Evolutionary conservation across 2,113 vertebrate species (phyloP).

Genomic region (Tor tambroides): DNA sequence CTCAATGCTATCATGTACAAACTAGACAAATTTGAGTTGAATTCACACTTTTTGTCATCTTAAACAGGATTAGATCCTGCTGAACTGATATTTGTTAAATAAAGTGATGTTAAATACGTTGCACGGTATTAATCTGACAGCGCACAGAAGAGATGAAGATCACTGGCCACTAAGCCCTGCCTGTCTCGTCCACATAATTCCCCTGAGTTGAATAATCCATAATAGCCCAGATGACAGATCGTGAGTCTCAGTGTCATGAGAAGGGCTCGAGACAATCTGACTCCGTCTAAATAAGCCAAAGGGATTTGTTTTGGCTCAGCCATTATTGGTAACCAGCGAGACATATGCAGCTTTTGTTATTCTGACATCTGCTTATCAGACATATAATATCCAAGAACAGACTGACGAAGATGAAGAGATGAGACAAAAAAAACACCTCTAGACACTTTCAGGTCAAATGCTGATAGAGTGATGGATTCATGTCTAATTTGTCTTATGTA

Average conservation of each 20-base stretch:
- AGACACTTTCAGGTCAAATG: background rate
- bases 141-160: slow-evolving; percentile 12
- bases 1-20: background rate
- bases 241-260: slow-evolving; percentile 26
- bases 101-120: background rate
- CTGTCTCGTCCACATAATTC: slow-evolving; percentile 20
- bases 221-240: slow-evolving; percentile 28
- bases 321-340: slow-evolving; percentile 31
- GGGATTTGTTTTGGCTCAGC: slow-evolving; percentile 52
- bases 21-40: background rate
- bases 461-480: background rate
- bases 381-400: background rate
- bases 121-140: background rate
- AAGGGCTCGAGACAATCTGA: slow-evolving; percentile 24
- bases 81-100: background rate
- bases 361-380: slow-evolving; percentile 40
- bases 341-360: slow-evolving; percentile 39
- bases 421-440: background rate
- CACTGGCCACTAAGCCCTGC: slow-evolving; percentile 24
- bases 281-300: slow-evolving; percentile 14
- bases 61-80: background rate
- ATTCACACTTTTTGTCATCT: background rate
- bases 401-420: slow-evolving; percentile 3
- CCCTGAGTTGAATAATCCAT: slow-evolving; percentile 27
- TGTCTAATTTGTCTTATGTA: background rate